These are phyloP conservation scores for Lytechinus variegatus DNA, from an alignment of 35 echinoderm and acorn worm species.

Conservation along the genomic window DNA sequence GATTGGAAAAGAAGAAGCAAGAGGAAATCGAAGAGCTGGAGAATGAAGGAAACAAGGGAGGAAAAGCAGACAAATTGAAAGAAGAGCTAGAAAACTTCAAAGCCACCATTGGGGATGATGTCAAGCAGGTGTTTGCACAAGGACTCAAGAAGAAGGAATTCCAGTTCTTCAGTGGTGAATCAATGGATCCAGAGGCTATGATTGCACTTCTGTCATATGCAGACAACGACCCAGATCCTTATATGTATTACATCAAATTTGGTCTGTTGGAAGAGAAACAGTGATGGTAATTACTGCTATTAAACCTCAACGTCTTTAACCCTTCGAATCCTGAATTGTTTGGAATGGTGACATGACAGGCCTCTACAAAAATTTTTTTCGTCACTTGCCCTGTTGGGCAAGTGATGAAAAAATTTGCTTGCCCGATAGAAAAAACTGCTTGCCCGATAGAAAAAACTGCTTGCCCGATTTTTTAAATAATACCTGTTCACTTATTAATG, in stretches of 20 bases:
- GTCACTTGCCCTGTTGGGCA: too few species aligned
- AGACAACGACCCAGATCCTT: not conserved
- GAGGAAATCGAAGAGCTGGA: not conserved
- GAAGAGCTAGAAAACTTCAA: not conserved
- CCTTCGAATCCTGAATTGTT: too few species aligned
- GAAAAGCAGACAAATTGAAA: not conserved
- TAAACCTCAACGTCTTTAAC: not conserved
- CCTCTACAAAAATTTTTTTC: too few species aligned
- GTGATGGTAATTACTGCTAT: not conserved
- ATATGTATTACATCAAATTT: conserved; percentile 31
- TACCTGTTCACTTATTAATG: too few species aligned
- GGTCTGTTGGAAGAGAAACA: conserved; percentile 9
- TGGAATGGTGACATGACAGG: too few species aligned
- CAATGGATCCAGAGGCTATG: not conserved
- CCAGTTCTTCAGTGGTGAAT: not conserved
- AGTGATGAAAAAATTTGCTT: too few species aligned
- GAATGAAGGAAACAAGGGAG: not conserved
- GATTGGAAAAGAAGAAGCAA: not conserved
- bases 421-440: too few species aligned
- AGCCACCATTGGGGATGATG: not conserved
- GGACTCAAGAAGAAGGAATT: not conserved
- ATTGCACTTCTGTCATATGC: not conserved
- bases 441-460: too few species aligned
- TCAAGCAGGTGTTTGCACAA: not conserved
- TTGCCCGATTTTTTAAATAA: too few species aligned